These are phyloP conservation scores for Thumatha senex DNA, from an alignment of 2,888 invertebrate genomes.

Conservation along the genomic window DNA sequence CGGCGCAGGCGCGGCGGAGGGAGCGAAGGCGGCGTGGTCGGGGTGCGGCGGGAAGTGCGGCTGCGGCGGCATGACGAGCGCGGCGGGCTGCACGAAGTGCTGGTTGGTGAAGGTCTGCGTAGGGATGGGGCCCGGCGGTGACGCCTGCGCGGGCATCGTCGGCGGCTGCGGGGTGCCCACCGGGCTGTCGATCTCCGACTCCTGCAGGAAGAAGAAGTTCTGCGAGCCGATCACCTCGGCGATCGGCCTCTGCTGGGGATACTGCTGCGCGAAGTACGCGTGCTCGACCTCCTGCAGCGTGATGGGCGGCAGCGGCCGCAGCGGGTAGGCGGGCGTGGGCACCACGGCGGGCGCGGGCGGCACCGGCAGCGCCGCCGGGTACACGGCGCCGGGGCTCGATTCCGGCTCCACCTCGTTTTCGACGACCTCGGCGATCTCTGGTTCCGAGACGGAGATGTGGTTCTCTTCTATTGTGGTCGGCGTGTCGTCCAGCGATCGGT, in stretches of 20 bases:
- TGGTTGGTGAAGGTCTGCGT: constrained; percentile 94
- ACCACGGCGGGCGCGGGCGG: constrained; percentile 80
- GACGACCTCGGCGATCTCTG: constrained; percentile 44
- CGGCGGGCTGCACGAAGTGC: constrained; percentile 85
- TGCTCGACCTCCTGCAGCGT: constrained; percentile 85
- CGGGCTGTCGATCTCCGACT: constrained; percentile 93
- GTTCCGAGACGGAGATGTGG: constrained; percentile 29
- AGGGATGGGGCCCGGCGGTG: constrained; percentile 83
- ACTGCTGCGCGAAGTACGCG: constrained; percentile 84
- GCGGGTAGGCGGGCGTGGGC: constrained; percentile 81
- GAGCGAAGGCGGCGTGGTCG: constrained; percentile 61
- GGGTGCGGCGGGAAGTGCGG: constrained; percentile 73
- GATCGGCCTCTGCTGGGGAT: constrained; percentile 85
- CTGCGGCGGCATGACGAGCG: constrained; percentile 83
- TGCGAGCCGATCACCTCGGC: constrained; percentile 90
- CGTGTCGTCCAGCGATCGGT: constrained; percentile 70
- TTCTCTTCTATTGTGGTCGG: constrained; percentile 42
- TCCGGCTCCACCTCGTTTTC: constrained; percentile 49
- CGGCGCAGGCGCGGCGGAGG: constrained; percentile 64
- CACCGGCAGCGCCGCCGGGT: constrained; percentile 65
- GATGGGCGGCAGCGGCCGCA: constrained; percentile 81
- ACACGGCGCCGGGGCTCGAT: constrained; percentile 22
- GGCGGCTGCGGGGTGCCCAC: constrained; percentile 82
- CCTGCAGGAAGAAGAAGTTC: constrained; percentile 93
- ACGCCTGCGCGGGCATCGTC: constrained; percentile 67